Conservation (phyloP, 1,140 invertebrate species). For the Probaryconus sp. region DNA sequence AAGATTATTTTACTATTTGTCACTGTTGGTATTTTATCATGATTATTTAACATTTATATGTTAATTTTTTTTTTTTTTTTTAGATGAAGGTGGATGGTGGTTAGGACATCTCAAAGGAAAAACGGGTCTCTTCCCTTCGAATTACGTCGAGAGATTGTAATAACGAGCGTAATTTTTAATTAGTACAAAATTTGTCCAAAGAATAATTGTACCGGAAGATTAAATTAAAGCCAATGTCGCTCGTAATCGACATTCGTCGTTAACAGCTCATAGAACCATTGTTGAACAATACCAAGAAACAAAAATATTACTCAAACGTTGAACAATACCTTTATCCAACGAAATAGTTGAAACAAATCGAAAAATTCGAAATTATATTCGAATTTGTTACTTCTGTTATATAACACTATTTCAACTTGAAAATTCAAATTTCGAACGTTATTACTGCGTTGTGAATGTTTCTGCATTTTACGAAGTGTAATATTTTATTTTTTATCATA, state of each 20-base stretch:
- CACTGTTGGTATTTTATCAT: not conserved
- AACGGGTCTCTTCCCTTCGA: slow-evolving; percentile 83
- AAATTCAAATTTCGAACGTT: too few species aligned
- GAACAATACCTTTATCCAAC: too few species aligned
- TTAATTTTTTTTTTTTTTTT: slow-evolving; percentile 56
- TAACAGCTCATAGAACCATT: not conserved
- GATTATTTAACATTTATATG: not conserved
- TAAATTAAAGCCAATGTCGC: slow-evolving; percentile 10
- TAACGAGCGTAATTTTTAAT: not conserved
- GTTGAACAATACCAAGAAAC: slow-evolving; percentile 10
- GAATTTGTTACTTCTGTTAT: too few species aligned
- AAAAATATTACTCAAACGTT: slow-evolving; percentile 3
- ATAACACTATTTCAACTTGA: too few species aligned
- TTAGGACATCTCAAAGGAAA: slow-evolving; percentile 80
- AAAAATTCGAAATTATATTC: too few species aligned
- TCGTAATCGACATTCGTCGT: slow-evolving; percentile 6
- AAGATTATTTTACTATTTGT: slow-evolving; percentile 60
- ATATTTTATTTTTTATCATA: too few species aligned
- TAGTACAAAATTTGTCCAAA: slow-evolving; percentile 49
- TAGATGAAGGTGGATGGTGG: slow-evolving; percentile 87
- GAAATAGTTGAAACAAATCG: too few species aligned
- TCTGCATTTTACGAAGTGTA: too few species aligned
- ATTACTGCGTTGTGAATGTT: too few species aligned
- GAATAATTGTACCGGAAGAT: slow-evolving; percentile 23
- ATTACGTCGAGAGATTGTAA: slow-evolving; percentile 81